Evolutionary conservation across 2,797 vertebrate genomes (phyloP).

Genomic region (Steatocranus sp.): DNA sequence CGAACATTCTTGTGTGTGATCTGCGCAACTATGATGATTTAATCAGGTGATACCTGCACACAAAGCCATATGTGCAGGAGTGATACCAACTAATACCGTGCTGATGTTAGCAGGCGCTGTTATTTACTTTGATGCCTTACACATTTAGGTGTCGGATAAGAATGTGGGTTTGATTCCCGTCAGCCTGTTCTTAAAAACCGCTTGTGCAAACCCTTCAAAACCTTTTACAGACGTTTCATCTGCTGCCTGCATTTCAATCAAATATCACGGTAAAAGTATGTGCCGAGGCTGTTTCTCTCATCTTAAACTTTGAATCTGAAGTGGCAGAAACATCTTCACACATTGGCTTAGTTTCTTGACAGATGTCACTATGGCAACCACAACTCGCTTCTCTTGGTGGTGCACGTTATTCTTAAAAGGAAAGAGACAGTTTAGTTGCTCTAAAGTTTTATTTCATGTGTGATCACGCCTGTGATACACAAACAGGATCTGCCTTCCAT

Average conservation of each 20-base stretch:
- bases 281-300: background rate
- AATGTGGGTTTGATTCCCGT: rapidly evolving
- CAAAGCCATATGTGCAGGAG: background rate
- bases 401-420: background rate
- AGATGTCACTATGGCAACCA: background rate
- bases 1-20: background rate
- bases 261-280: background rate
- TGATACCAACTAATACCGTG: background rate
- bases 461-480: background rate
- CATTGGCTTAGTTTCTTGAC: background rate
- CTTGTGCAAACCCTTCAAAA: background rate
- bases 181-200: background rate
- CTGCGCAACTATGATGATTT: background rate
- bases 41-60: background rate
- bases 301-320: background rate
- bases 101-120: background rate
- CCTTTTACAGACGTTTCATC: background rate
- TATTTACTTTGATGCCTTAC: background rate
- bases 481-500: background rate
- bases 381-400: background rate
- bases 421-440: background rate
- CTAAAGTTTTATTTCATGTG: background rate
- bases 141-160: background rate
- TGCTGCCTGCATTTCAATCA: background rate
- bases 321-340: background rate